Evolutionary conservation across 2,888 invertebrate species (phyloP), one percentile per base, ranked within the genome.

Genomic region (Leucophenga montana): DNA sequence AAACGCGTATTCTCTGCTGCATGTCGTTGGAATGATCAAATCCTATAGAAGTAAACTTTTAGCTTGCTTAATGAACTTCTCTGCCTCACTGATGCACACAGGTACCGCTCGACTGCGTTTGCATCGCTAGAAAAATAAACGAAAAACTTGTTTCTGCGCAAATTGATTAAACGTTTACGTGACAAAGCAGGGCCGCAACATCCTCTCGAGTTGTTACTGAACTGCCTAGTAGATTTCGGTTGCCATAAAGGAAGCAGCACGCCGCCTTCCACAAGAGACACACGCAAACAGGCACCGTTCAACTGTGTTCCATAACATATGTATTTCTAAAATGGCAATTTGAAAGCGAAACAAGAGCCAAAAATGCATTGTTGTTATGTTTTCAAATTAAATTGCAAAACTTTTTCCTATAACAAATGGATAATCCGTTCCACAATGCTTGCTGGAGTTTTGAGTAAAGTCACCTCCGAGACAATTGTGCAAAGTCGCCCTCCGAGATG

Each of bases 251-350:
- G 46, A 46, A 14, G n/a, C 2, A 50, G 6, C 14, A n/a, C 71
- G 78, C 3, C 11, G 1, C 39, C 39, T 39, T 71, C 66, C 65
- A 65, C 76, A 27, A 27, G 27, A 27, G 27, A 27, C 27, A 27
- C 27, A 27, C 27, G 27, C 27, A 27, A 2, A 66, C 78, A 77
- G 77, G 77, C 66, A 77, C 77, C 54, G 77, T 57, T 78, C 78
- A 78, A 78, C 78, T 78, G 78, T 75, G 72, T 22, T 64, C 66
- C 69, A 74, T 74, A 39, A 8, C n/a, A n/a, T n/a, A n/a, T 39
- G 3, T 5, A 11, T 39, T 71, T 76, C 77, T 77, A 77, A 76
- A 73, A 73, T 72, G 46, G 46, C 46, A 71, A 74, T 70, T 68
- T 44, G 20, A 80, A 77, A 74, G 72, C 61, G 71, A 77, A 77